Evolutionary conservation across 2,888 invertebrate genomes (phyloP).

Genomic region (Apotomis betuletana): DNA sequence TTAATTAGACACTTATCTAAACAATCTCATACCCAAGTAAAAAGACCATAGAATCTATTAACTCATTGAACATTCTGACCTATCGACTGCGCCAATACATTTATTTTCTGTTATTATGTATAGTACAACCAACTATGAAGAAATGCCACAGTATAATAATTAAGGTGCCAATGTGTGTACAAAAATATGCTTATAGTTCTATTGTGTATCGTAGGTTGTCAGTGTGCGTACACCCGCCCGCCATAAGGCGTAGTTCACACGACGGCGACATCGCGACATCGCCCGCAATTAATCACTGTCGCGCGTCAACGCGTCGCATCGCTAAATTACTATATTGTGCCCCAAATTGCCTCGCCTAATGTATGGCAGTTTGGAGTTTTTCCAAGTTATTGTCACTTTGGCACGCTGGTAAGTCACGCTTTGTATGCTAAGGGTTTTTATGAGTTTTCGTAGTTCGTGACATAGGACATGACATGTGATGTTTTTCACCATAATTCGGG

Average conservation of each 20-base stretch:
- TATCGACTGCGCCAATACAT: too few relatives aligned
- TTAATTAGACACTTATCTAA: too few relatives aligned
- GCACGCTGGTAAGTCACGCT: slow-evolving; percentile 23
- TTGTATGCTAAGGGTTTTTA: slow-evolving; percentile 5
- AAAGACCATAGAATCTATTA: too few relatives aligned
- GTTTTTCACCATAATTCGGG: not conserved
- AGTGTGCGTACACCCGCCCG: slow-evolving; percentile 6
- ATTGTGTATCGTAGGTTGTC: not conserved
- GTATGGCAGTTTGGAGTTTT: slow-evolving; percentile 37
- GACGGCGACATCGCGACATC: slow-evolving; percentile 42
- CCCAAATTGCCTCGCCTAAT: slow-evolving; percentile 38
- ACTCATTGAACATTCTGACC: too few relatives aligned
- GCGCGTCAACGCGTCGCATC: slow-evolving; percentile 39
- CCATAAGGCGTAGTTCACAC: slow-evolving; percentile 40
- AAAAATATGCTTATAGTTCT: too few relatives aligned
- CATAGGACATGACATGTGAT: not conserved
- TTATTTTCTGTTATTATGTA: too few relatives aligned
- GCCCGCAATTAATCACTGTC: slow-evolving; percentile 38
- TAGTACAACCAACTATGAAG: too few relatives aligned
- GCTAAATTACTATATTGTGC: slow-evolving; percentile 41
- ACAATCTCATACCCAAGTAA: too few relatives aligned
- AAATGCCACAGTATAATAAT: too few relatives aligned
- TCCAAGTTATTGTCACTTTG: slow-evolving; percentile 26
- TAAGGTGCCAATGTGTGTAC: too few relatives aligned
- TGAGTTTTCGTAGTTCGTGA: slow-evolving; percentile 3